Conservation (phyloP, 2,113 vertebrate species). For the Herpetotheres cachinnans region DNA sequence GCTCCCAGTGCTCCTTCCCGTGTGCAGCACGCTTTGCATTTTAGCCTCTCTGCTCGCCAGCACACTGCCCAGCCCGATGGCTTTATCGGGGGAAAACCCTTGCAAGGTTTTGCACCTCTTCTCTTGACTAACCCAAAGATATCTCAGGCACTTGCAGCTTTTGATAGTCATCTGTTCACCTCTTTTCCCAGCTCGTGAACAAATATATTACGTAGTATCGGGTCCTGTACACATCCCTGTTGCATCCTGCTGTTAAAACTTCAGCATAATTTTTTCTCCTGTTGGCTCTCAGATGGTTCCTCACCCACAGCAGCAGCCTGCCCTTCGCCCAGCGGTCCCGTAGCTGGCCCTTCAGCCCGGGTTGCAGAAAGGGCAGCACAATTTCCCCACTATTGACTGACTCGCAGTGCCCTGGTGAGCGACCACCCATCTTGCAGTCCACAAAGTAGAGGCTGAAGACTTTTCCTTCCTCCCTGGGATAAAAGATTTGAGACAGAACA, state of each 20-base stretch:
- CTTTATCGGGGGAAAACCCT: background rate
- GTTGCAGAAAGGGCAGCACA: background rate
- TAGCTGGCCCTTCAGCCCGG: background rate
- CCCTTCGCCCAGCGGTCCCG: fast-evolving
- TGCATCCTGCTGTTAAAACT: background rate
- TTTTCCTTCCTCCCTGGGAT: background rate
- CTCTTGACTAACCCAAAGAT: background rate
- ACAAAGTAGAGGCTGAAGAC: background rate
- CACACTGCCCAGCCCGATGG: background rate
- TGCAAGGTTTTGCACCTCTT: background rate
- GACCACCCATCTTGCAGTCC: background rate
- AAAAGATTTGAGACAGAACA: background rate
- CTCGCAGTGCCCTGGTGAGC: fast-evolving
- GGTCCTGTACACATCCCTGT: fast-evolving
- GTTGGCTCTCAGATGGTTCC: background rate
- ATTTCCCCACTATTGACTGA: background rate
- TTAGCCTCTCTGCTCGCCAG: background rate
- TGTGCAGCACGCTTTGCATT: fast-evolving
- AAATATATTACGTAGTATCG: fast-evolving
- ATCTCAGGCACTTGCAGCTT: background rate
- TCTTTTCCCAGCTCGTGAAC: background rate
- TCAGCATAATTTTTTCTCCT: background rate
- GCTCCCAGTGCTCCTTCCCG: background rate
- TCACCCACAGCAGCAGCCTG: background rate
- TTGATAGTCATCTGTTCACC: background rate